These are phyloP conservation scores for Pollenia angustigena DNA, from an alignment of 2,888 invertebrate genomes.

Conservation along the genomic window DNA sequence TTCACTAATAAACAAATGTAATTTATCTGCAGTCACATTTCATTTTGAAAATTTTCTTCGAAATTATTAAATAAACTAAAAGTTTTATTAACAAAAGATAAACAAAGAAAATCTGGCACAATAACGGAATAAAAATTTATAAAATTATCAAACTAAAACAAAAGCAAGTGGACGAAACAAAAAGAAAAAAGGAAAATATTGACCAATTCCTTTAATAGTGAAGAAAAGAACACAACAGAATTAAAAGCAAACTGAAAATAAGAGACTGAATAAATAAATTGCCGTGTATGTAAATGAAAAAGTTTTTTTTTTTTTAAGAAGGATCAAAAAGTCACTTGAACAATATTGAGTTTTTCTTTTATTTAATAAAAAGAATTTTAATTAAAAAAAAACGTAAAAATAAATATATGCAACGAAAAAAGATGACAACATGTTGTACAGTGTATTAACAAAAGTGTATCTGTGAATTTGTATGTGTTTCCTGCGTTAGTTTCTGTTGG, in stretches of 20 bases:
- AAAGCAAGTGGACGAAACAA: too few relatives aligned
- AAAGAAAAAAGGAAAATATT: not conserved
- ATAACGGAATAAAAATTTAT: not conserved
- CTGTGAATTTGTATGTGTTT: not conserved
- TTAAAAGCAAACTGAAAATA: not conserved
- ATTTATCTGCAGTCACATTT: too few relatives aligned
- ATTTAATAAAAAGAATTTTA: slow-evolving; percentile 21
- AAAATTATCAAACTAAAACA: not conserved
- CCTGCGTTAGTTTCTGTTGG: slow-evolving; percentile 9
- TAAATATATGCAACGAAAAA: not conserved
- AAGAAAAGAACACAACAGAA: not conserved
- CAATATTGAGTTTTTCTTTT: slow-evolving; percentile 29
- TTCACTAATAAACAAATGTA: too few relatives aligned
- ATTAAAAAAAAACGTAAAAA: not conserved
- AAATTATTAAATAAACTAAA: too few relatives aligned
- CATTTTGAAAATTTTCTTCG: too few relatives aligned
- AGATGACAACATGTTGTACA: slow-evolving; percentile 9
- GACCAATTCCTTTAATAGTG: slow-evolving; percentile 11
- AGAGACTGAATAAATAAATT: slow-evolving; percentile 40
- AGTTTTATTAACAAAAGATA: too few relatives aligned
- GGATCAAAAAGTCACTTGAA: slow-evolving; percentile 48
- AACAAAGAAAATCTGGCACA: not conserved
- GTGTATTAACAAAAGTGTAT: not conserved
- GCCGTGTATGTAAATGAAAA: slow-evolving; percentile 25
- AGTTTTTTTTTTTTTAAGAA: slow-evolving; percentile 27